phyloP scores from a whole-genome alignment of 2,113 vertebrate species.

The Oceanodroma tethys region DNA sequence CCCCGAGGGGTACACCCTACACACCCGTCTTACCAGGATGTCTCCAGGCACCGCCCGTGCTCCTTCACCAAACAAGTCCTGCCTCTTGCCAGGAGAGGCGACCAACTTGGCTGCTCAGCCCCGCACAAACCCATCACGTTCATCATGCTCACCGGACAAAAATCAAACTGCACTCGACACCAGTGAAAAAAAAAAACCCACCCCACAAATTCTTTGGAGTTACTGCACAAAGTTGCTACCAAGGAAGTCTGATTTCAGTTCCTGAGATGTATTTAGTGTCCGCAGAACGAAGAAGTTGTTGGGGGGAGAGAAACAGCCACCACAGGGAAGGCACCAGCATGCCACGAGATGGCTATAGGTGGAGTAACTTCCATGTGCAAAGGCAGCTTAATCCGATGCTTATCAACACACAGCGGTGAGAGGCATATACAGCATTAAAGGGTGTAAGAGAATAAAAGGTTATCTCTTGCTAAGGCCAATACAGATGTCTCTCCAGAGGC shows the following conservation, averaged over 20 bases:
- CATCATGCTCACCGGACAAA: neutral
- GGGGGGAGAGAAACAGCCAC: neutral
- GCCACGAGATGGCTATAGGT: neutral
- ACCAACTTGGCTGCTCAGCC: neutral
- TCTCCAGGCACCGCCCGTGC: neutral
- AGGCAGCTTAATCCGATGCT: neutral
- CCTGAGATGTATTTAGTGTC: neutral
- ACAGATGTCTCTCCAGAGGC: neutral
- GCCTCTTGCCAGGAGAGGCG: fast-evolving
- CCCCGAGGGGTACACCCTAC: fast-evolving
- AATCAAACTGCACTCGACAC: neutral
- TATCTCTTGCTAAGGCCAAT: neutral
- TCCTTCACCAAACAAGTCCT: neutral
- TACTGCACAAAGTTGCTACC: neutral
- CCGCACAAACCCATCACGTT: neutral
- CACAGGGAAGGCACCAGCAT: neutral
- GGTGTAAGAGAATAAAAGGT: neutral
- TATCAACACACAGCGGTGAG: neutral
- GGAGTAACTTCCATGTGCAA: neutral
- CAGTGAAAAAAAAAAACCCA: neutral
- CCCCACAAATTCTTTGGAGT: neutral
- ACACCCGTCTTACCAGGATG: fast-evolving
- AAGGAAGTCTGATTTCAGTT: neutral
- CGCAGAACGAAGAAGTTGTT: neutral
- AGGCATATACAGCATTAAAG: neutral